Evolutionary conservation across 2,113 vertebrate genomes (phyloP).

Genomic region (Typhlomys cinereus): DNA sequence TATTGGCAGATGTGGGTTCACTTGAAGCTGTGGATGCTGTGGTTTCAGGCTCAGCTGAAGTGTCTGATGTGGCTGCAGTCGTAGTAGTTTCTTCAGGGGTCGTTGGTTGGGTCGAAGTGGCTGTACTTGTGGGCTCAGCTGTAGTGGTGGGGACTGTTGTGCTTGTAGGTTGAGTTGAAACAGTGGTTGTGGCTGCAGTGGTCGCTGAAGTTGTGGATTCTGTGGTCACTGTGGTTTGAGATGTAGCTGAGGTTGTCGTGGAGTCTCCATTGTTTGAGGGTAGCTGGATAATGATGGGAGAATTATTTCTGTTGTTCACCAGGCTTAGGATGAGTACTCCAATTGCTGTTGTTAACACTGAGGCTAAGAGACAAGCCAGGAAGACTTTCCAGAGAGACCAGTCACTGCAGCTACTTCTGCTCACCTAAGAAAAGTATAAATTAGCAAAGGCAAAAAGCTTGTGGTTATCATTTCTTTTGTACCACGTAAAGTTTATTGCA

Average conservation of each 20-base stretch:
- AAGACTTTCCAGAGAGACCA: constrained; percentile 79
- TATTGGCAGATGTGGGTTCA: not conserved
- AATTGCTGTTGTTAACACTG: constrained; percentile 71
- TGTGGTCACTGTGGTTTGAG: not conserved
- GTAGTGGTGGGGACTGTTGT: not conserved
- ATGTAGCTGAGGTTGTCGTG: not conserved
- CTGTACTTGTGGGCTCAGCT: not conserved
- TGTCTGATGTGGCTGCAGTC: not conserved
- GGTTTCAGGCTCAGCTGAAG: too few relatives aligned
- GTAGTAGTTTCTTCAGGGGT: not conserved
- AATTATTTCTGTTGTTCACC: constrained; percentile 54
- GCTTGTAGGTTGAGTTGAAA: too few relatives aligned
- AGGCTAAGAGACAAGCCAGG: constrained; percentile 81
- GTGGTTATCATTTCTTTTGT: not conserved
- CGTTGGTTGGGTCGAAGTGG: not conserved
- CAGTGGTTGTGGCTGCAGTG: not conserved
- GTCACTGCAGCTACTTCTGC: not conserved
- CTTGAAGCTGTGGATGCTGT: not conserved
- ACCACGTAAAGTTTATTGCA: not conserved
- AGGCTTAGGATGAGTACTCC: constrained; percentile 77
- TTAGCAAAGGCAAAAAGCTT: not conserved
- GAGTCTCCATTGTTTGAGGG: not conserved
- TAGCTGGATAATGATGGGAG: not conserved
- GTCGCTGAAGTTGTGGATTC: too few relatives aligned
- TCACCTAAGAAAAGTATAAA: constrained; percentile 54